A percentile compares a stretch with the other conserved stretches of the same genome.
Evolutionary conservation across 1,140 invertebrate species (phyloP).

Genomic region (Drosophila kurseongensis): DNA sequence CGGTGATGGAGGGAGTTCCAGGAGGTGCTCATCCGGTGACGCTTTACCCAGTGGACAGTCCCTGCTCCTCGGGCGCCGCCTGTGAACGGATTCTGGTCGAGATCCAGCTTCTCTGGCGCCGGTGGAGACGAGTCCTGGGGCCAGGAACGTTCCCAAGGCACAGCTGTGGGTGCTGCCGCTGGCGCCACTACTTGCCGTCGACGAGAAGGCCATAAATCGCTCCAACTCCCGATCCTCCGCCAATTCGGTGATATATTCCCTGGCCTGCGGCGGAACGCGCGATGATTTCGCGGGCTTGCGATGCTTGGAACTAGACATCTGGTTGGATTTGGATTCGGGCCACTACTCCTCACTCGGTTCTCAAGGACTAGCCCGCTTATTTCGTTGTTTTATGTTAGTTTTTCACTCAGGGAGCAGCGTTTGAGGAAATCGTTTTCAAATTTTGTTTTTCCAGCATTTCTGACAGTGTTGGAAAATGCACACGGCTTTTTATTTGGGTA

Average conservation of each 20-base stretch:
- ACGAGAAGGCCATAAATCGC: slow-evolving; percentile 50
- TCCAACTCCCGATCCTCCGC: slow-evolving; percentile 48
- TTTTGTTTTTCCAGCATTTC: too few relatives aligned
- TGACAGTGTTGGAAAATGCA: too few relatives aligned
- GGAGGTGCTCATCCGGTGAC: not conserved
- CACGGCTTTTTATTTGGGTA: too few relatives aligned
- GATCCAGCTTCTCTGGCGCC: not conserved
- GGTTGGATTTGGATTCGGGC: not conserved
- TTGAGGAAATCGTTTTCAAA: not conserved
- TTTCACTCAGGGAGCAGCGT: not conserved
- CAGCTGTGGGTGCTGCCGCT: slow-evolving; percentile 39
- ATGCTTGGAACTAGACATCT: slow-evolving; percentile 8
- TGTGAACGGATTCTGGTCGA: not conserved
- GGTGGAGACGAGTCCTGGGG: not conserved
- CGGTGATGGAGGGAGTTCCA: slow-evolving; percentile 1
- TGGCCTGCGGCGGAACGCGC: slow-evolving; percentile 40
- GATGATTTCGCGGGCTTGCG: slow-evolving; percentile 23
- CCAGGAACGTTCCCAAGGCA: not conserved
- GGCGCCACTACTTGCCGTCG: slow-evolving; percentile 39
- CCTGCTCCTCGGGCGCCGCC: not conserved
- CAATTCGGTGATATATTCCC: slow-evolving; percentile 40
- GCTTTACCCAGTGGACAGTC: not conserved
- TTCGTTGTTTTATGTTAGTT: not conserved
- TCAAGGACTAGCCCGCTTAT: not conserved
- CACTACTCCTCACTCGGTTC: not conserved